Evolutionary conservation across 2,888 invertebrate genomes (phyloP).

Genomic region (Aromia moschata): DNA sequence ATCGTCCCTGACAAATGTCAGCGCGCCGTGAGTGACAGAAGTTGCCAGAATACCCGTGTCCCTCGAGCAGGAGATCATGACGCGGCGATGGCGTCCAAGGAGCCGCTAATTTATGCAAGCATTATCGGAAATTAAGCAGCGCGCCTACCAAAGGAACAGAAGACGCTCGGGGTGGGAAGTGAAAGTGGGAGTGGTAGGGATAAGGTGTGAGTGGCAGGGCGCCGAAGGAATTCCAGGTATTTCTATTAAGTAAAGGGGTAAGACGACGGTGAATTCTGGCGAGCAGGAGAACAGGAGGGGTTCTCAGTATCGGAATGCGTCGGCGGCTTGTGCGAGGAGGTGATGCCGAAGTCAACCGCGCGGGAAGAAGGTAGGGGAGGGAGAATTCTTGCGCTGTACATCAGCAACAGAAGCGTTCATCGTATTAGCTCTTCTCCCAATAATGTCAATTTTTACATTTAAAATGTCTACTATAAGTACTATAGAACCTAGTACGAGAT

Average conservation of each 20-base stretch:
- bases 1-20: slow-evolving; percentile 24
- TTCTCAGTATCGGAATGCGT: slow-evolving; percentile 22
- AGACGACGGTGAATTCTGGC: slow-evolving; percentile 59
- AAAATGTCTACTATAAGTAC: no score
- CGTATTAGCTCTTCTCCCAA: no score
- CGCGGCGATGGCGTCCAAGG: slow-evolving; percentile 24
- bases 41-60: slow-evolving; percentile 51
- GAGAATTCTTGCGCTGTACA: background rate
- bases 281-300: slow-evolving; percentile 53
- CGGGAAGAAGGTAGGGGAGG: background rate
- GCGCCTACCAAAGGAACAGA: slow-evolving; percentile 55
- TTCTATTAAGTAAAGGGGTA: slow-evolving; percentile 59
- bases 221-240: slow-evolving; percentile 51
- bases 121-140: slow-evolving; percentile 60
- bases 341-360: no score
- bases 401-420: background rate
- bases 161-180: slow-evolving; percentile 39
- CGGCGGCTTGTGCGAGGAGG: background rate
- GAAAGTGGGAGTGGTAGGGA: slow-evolving; percentile 34
- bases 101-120: slow-evolving; percentile 57
- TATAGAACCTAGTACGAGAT: no score
- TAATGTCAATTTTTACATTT: no score
- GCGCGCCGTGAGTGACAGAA: slow-evolving; percentile 56
- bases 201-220: slow-evolving; percentile 31
- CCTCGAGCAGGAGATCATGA: slow-evolving; percentile 46